Evolutionary conservation across 2,888 invertebrate genomes (phyloP), one percentile per base, ranked within the genome.

Genomic region (Cryptus armator): DNA sequence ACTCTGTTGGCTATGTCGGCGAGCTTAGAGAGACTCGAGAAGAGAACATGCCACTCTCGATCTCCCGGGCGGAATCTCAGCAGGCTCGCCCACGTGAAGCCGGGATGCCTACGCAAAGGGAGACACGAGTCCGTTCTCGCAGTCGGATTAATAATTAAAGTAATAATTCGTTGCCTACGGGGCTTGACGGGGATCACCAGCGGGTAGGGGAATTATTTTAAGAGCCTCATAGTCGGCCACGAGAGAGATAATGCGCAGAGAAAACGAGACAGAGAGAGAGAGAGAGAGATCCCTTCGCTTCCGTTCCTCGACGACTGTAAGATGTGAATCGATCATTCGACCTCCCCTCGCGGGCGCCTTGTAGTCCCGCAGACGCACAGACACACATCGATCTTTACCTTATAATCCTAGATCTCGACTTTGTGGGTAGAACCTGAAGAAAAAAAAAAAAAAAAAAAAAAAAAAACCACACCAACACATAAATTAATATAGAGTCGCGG

Each of bases 31-130:
- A 79, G 67, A 74, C 68, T 44, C 37, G 77, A 77, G 88, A 86
- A 81, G n/a, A 81, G 87, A 88, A 89, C 87, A 88, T 85, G 85
- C 86, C 87, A 86, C 88, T 87, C 83, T 83, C 83, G 83, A 83
- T 83, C 83, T 79, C 83, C 79, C 83, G 83, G 75, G 70, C 87
- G 85, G 89, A 89, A 87, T 89, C 89, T 89, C 88, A 67, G 85
- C 84, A 75, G 82, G 87, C 86, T 87, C 86, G 87, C 84, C 82
- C 85, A 84, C 83, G 87, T 78, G 80, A 86, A 71, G 87, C 86
- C 72, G 83, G 37, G 79, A 53, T 79, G 70, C 81, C 78, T 81
- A 77, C 72, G 82, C 83, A 75, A 77, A 81, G 51, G 82, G 68
- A 79, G 76, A 81, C 76, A 83, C 68, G 81, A 77, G 70, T 29